These are phyloP conservation scores for Manduca sexta DNA, from an alignment of 1,140 invertebrate species.

Conservation along the genomic window DNA sequence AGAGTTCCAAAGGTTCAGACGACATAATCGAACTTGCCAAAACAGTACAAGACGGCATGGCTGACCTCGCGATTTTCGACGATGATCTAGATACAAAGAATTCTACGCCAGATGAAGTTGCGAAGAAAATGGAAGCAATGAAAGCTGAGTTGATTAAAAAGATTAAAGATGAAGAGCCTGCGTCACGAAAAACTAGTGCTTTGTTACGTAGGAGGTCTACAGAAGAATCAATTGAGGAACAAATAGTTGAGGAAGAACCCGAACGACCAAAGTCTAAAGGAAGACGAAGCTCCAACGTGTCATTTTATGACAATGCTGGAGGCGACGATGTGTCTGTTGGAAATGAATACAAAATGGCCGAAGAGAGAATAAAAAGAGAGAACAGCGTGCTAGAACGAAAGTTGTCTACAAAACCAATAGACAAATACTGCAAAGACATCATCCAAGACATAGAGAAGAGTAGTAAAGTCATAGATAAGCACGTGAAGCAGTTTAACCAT, in stretches of 20 bases:
- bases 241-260: slow-evolving; percentile 30
- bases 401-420: slow-evolving; percentile 44
- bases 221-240: slow-evolving; percentile 58
- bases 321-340: slow-evolving; percentile 21
- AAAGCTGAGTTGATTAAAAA: slow-evolving; percentile 57
- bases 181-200: slow-evolving; percentile 45
- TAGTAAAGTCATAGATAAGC: slow-evolving; percentile 64
- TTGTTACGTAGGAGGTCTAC: slow-evolving; percentile 42
- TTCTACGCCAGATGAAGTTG: slow-evolving; percentile 43
- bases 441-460: slow-evolving; percentile 69
- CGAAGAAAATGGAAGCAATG: slow-evolving; percentile 54
- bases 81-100: slow-evolving; percentile 36
- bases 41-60: slow-evolving; percentile 65
- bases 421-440: slow-evolving; percentile 67
- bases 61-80: slow-evolving; percentile 51
- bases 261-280: slow-evolving; percentile 58
- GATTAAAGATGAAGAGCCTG: slow-evolving; percentile 50
- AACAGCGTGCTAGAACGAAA: slow-evolving; percentile 29
- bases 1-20: slow-evolving; percentile 40
- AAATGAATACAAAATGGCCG: slow-evolving; percentile 23
- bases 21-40: slow-evolving; percentile 55
- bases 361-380: slow-evolving; percentile 21
- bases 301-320: slow-evolving; percentile 42
- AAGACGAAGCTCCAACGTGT: slow-evolving; percentile 45
- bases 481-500: slow-evolving; percentile 60